phyloP scores from a whole-genome alignment of 2,113 vertebrate species.

The Leptodactylus fuscus region DNA sequence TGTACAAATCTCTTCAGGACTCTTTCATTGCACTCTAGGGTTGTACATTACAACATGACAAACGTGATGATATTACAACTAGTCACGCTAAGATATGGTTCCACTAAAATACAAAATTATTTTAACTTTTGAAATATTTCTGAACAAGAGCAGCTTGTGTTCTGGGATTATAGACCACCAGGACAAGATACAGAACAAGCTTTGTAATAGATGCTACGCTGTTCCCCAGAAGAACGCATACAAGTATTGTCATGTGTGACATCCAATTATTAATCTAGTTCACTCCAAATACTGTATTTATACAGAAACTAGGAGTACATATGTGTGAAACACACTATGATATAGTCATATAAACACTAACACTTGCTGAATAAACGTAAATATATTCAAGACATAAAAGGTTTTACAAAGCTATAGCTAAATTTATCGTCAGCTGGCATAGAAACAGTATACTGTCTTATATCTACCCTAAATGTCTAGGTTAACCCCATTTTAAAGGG shows the following conservation, averaged over 20 bases:
- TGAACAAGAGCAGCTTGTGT: background rate
- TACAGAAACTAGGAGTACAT: background rate
- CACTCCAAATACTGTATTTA: background rate
- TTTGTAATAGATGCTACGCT: background rate
- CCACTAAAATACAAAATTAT: background rate
- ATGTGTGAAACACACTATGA: too few relatives aligned
- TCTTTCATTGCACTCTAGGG: background rate
- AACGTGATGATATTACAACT: background rate
- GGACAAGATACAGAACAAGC: background rate
- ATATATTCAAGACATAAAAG: too few relatives aligned
- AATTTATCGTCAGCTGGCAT: too few relatives aligned
- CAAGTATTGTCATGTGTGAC: background rate
- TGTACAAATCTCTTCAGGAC: background rate
- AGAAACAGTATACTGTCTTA: too few relatives aligned
- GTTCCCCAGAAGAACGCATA: background rate
- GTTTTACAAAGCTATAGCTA: too few relatives aligned
- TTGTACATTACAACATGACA: background rate
- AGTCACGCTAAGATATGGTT: background rate
- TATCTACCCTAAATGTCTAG: too few relatives aligned
- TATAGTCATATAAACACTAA: too few relatives aligned
- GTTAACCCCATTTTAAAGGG: too few relatives aligned
- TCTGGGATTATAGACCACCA: background rate
- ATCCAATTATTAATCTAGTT: background rate
- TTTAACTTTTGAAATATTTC: background rate
- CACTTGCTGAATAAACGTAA: too few relatives aligned